Base-by-base conservation (phyloP, 2,113 vertebrate genomes). In the Microcebus murinus region DNA sequence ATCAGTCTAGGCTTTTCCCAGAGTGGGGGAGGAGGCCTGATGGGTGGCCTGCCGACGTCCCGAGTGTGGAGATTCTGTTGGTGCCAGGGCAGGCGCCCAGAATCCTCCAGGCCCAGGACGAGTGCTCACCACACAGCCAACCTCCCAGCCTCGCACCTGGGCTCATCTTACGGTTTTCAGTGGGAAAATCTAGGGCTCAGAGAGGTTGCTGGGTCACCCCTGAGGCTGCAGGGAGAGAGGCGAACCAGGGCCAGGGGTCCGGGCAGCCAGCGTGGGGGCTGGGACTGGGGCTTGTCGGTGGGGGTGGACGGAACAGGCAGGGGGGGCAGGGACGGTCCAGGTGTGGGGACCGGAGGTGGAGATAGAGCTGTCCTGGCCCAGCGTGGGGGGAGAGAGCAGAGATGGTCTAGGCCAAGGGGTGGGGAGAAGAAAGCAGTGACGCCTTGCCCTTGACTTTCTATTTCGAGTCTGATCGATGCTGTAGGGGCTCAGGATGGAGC, bases 401-500 rank as follows among this genome's bases (percentile, higher is more conserved):
- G 65, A 59, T 71, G 71, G 36, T 18, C 36, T 61, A 20, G 39
- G 65, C 50, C 36, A 1, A 20, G 34, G 25, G 3, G 4, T 3
- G 23, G 0, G 55, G 34, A 42, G 39, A 25, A n/a, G 63, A 83
- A 73, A 57, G 55, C 52, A 36, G 65, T 20, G 82, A 15, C 63
- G 76, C 25, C 42, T 57, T 55, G 73, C 48, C 96, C 85, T 94
- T 77, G 67, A 52, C 79, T 91, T 95, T 88, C 87, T 92, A 34
- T 95, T 92, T 96, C 42, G 13, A 84, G 88, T 85, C 70, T 71
- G 79, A 91, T 86, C 3, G 9, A 93, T 77, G 55, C 20, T 94
- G 31, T 82, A 14, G 70, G 80, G 85, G 83, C 77, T 70, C 25
- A 45, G 82, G 36, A 36, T 52, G 39, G 93, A 92, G 82, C 59